Evolutionary conservation across 2,113 vertebrate species (phyloP), one percentile per base, ranked within the genome.

Genomic region (Athene cunicularia): DNA sequence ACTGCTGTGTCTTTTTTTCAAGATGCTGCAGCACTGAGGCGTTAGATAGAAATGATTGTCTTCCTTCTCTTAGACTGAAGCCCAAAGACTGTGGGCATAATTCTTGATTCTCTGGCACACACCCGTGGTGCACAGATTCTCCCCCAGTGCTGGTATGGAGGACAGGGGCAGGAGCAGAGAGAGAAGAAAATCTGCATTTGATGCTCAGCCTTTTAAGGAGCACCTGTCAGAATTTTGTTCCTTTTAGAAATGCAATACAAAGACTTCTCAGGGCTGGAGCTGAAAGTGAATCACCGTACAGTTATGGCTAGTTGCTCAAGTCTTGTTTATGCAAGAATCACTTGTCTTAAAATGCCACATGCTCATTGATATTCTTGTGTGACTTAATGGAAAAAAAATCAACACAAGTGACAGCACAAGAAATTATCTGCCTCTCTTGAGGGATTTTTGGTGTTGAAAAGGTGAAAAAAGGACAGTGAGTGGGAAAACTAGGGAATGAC

Each of bases 21-120:
- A 75, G 74, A 37, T 0, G 0, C 35, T 70, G 30, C 39, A 86
- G 72, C n/a, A 79, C 33, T 26, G 28, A 88, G 41, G 17, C 20
- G 24, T 26, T 5, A 35, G 49, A 50, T 6, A 81, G 80, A 56
- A 70, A 39, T 0, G 0, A 39, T 4, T 3, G 0, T 6, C 12
- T 35, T 63, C 35, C 47, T 84, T 52, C 64, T 72, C 20, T 58
- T 41, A 50, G 41, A 41, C 37, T 27, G 47, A 63, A 93, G n/a
- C 20, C 41, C n/a, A 68, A 79, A 47, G 56, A 64, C 22, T n/a
- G 33, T 72, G 77, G 59, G 50, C 19, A 28, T 63, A 66, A 47
- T 45, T 89, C 68, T 89, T 0, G 0, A n/a, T 47, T 73, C 84
- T 28, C 53, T 77, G 55, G 35, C 68, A 81, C 1, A 3, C 28